Percentiles rank a stretch among this genome's conserved stretches.
These are phyloP conservation scores for Hetaerina americana DNA, from an alignment of 1,140 invertebrate genomes.

Conservation along the genomic window DNA sequence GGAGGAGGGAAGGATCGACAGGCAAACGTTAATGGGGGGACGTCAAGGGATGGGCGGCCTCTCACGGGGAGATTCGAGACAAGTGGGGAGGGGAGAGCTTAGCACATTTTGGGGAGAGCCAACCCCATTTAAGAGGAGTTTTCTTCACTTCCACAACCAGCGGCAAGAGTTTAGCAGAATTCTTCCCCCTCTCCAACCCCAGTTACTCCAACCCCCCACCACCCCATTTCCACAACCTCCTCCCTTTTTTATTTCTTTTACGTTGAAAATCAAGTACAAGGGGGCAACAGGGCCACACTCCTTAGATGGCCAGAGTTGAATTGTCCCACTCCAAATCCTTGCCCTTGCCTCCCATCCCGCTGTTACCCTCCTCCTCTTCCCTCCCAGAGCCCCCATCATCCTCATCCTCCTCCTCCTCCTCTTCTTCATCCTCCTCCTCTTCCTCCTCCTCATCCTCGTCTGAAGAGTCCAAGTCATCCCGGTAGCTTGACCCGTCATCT, in stretches of 20 bases:
- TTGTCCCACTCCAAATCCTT: constrained; percentile 51
- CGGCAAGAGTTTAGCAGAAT: not conserved
- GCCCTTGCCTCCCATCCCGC: constrained; percentile 15
- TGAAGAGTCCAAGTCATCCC: constrained; percentile 33
- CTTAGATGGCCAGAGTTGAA: constrained; percentile 41
- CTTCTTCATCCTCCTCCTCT: constrained; percentile 22
- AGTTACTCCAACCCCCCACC: too few relatives aligned
- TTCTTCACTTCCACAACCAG: not conserved
- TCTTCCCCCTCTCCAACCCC: not conserved
- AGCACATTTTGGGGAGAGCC: not conserved
- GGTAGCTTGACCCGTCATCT: constrained; percentile 37
- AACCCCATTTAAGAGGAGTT: not conserved
- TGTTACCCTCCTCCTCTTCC: constrained; percentile 7
- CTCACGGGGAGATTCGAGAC: not conserved
- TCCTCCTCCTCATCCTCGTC: constrained; percentile 39
- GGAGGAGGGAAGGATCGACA: not conserved
- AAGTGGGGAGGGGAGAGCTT: not conserved
- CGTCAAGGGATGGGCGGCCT: not conserved
- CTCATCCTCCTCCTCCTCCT: constrained; percentile 29
- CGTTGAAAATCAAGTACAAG: not conserved
- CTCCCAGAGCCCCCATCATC: constrained; percentile 18
- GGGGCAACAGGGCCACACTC: not conserved
- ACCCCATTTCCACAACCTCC: not conserved
- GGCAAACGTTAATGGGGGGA: not conserved
- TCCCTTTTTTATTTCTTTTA: too few relatives aligned